These are phyloP conservation scores for Phocides pigmalion DNA, from an alignment of 1,140 invertebrate species.

Conservation along the genomic window DNA sequence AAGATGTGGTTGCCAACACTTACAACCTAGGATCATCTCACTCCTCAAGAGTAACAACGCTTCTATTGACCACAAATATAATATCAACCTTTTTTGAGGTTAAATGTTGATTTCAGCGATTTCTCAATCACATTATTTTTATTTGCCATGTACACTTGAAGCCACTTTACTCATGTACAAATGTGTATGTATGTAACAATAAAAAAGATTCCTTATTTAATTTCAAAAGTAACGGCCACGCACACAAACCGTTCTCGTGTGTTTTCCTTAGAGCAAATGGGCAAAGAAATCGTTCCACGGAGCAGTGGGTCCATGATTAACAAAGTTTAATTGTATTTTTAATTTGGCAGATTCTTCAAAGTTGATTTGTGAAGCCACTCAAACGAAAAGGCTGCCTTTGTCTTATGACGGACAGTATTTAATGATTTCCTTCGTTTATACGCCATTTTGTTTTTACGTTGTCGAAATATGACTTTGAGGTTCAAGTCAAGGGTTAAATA, in stretches of 20 bases:
- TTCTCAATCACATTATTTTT: no score
- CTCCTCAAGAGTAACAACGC: no score
- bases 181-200: not conserved
- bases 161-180: no score
- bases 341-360: constrained; percentile 46
- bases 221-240: not conserved
- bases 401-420: constrained; percentile 27
- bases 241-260: not conserved
- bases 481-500: not conserved
- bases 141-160: no score
- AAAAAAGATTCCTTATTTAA: not conserved
- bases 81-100: no score
- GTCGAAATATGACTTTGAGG: not conserved
- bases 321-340: constrained; percentile 55
- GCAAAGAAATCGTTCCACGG: constrained; percentile 40
- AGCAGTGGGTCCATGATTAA: constrained; percentile 43
- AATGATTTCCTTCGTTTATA: constrained; percentile 25
- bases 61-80: no score
- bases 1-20: no score
- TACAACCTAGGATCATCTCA: no score
- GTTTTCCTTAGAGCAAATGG: constrained; percentile 30
- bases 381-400: constrained; percentile 23
- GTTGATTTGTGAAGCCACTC: constrained; percentile 37
- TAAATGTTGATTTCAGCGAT: no score
- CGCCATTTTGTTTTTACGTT: not conserved